Evolutionary conservation across 1,140 invertebrate genomes (phyloP), one percentile per base, ranked within the genome.

Genomic region (Drosophila cardini): DNA sequence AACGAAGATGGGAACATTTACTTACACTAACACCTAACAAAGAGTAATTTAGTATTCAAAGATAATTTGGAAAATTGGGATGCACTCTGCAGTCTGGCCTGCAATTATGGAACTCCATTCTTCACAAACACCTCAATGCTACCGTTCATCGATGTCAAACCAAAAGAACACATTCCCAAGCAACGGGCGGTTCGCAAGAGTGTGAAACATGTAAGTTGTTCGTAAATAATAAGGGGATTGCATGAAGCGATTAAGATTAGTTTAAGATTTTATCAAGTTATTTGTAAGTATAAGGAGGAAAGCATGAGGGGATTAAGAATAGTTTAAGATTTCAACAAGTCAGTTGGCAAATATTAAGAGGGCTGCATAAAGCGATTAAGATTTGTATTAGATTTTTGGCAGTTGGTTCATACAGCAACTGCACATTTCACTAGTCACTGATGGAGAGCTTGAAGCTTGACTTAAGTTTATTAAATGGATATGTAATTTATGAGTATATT

Each of bases 121-220:
- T 87, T 57, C 21, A 79, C 82, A 13, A 86, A 45, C 34, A 64
- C 86, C 36, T 72, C 79, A n/a, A 79, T 86, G 83, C 18, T 86
- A 3, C 79, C 82, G 2, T 86, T 87, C 26, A 83, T 86, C n/a
- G 84, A 83, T 64, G 79, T 87, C 4, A 43, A 80, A 9, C 61
- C 69, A 10, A 86, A 86, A 18, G 36, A 65, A 50, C 52, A 43
- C 0, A 32, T 53, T 43, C 46, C 55, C 6, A 86, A 89, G 36
- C 84, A 87, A 57, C 76, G 82, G 3, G 38, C 64, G 13, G 42
- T 60, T 11, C 79, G 79, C 5, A 83, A 72, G 11, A 2, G 0
- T 1, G 70, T 46, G 50, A 52, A 50, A 8, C 48, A 55, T 30
- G 83, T 78, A 72, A 64, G 70, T 69, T 43, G 10, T 40, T 40